Percentiles rank a stretch among this genome's conserved stretches.
phyloP scores from a whole-genome alignment of 1,140 invertebrate species.

The Zaprionus africanus region DNA sequence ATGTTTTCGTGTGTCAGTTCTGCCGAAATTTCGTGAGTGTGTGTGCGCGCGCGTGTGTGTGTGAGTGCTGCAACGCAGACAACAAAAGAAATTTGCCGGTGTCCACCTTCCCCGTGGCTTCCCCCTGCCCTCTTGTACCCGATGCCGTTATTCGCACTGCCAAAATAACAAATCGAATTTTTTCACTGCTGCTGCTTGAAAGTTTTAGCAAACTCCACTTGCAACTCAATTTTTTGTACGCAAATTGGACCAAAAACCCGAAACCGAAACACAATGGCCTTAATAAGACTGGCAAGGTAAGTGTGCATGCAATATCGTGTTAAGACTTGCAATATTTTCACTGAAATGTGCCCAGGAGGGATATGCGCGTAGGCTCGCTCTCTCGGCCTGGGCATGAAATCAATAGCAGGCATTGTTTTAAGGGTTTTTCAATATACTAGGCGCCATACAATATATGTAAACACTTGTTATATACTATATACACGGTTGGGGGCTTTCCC shows the following conservation, averaged over 20 bases:
- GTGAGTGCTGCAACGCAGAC: conserved; percentile 54
- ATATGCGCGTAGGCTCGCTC: not conserved
- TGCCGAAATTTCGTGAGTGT: conserved; percentile 13
- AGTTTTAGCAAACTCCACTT: conserved; percentile 56
- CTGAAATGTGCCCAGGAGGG: not conserved
- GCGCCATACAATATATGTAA: not conserved
- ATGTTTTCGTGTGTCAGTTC: conserved; percentile 33
- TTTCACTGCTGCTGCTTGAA: conserved; percentile 43
- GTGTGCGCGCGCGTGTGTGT: conserved; percentile 33
- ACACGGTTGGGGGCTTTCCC: not conserved
- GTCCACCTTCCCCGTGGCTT: conserved; percentile 45
- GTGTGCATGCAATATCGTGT: conserved; percentile 19
- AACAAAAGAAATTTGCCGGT: conserved; percentile 72
- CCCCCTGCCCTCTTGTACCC: conserved; percentile 24
- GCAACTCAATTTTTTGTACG: conserved; percentile 23
- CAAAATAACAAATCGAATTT: conserved; percentile 64
- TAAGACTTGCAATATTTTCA: conserved; percentile 6
- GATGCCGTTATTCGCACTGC: conserved; percentile 77
- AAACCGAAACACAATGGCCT: conserved; percentile 63
- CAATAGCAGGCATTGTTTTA: not conserved
- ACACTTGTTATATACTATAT: not conserved
- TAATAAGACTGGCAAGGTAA: conserved; percentile 82
- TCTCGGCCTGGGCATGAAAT: not conserved
- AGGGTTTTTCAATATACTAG: conserved; percentile 5
- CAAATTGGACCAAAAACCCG: conserved; percentile 32